Percentiles rank a stretch among this genome's conserved stretches.
phyloP scores from a whole-genome alignment of 2,797 vertebrate genomes.

The Anabas testudineus region DNA sequence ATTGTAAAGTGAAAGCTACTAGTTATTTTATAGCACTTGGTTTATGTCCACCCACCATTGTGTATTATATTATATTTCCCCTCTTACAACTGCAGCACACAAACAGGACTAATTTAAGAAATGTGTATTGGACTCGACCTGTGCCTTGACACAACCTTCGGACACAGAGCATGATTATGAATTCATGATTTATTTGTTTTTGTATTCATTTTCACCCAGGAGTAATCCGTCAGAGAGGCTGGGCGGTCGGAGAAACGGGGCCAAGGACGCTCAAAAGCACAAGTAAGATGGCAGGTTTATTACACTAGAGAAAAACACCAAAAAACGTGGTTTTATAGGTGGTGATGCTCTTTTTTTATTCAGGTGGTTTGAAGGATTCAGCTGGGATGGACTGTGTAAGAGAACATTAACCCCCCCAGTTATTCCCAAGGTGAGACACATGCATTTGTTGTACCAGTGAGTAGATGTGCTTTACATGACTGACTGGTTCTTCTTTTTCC shows the following conservation, averaged over 20 bases:
- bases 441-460: neutral
- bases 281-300: slow-evolving; percentile 75
- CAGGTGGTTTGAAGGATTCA: slow-evolving; percentile 87
- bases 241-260: slow-evolving; percentile 79
- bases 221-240: slow-evolving; percentile 83
- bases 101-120: slow-evolving; percentile 16
- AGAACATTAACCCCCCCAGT: slow-evolving; percentile 75
- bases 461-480: neutral
- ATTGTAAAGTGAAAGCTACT: slow-evolving; percentile 17
- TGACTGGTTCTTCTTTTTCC: neutral
- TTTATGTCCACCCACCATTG: neutral
- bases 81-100: neutral
- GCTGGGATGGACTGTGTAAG: slow-evolving; percentile 82
- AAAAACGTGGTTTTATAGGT: slow-evolving; percentile 25
- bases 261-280: slow-evolving; percentile 85
- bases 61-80: neutral
- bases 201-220: slow-evolving; percentile 64
- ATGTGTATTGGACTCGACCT: neutral
- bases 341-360: slow-evolving; percentile 48
- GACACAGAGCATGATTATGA: slow-evolving; percentile 32
- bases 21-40: slow-evolving; percentile 27
- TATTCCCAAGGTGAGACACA: slow-evolving; percentile 78
- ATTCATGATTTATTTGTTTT: slow-evolving; percentile 41
- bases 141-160: slow-evolving; percentile 8
- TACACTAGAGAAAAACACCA: slow-evolving; percentile 1